Conservation (phyloP, 2,888 invertebrate genomes). For the Nesidiocoris tenuis region DNA sequence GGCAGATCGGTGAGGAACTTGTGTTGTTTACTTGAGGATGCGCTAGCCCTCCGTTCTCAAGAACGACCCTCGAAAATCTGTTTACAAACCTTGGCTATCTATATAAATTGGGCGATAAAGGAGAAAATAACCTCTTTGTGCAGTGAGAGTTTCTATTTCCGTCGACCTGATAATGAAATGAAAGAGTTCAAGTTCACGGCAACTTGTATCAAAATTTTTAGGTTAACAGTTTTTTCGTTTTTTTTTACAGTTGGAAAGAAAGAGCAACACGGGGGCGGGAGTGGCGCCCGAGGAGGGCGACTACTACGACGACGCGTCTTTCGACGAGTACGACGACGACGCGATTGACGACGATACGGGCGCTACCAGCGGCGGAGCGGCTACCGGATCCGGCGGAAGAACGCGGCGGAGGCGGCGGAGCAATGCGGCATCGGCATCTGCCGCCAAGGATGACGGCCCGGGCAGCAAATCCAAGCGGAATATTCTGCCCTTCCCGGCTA, state of each 20-base stretch:
- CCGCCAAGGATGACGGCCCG: neutral
- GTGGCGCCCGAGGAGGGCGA: neutral
- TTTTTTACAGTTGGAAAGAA: slow-evolving; percentile 23
- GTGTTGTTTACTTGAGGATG: neutral
- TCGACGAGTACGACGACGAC: slow-evolving; percentile 35
- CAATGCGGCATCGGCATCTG: neutral
- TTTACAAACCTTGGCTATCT: neutral
- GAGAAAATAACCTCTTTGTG: neutral
- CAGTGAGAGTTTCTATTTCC: neutral
- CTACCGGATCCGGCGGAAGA: neutral
- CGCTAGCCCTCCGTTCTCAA: no score
- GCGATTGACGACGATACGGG: slow-evolving; percentile 13
- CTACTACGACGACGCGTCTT: slow-evolving; percentile 29
- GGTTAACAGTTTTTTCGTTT: neutral
- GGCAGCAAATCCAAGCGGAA: slow-evolving; percentile 1
- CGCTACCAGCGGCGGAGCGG: neutral
- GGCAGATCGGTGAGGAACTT: neutral
- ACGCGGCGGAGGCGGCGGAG: slow-evolving; percentile 4
- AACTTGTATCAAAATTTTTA: neutral
- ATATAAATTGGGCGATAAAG: neutral
- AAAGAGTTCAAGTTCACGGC: neutral
- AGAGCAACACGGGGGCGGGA: neutral
- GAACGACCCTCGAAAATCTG: no score
- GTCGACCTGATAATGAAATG: neutral
- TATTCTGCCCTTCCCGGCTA: slow-evolving; percentile 1